Conservation (phyloP, 1,140 invertebrate genomes). For the Danaus plexippus region DNA sequence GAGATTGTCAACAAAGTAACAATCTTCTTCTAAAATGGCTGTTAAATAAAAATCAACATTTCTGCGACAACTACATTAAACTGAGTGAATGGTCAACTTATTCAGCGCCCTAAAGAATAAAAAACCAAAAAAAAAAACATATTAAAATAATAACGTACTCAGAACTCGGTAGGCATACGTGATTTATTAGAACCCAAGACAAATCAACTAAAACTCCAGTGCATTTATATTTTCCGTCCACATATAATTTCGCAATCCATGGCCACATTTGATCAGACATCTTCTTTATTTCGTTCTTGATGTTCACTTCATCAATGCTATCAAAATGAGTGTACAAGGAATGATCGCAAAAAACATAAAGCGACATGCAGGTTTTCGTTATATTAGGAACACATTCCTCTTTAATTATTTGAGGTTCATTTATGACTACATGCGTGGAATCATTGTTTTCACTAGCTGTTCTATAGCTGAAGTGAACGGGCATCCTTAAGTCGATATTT, state of each 20-base stretch:
- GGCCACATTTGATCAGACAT: conserved; percentile 64
- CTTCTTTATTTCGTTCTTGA: conserved; percentile 16
- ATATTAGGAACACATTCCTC: conserved; percentile 58
- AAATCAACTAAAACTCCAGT: conserved; percentile 76
- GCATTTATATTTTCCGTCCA: conserved; percentile 77
- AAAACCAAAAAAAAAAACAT: too few species aligned
- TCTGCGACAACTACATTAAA: too few species aligned
- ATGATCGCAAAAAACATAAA: conserved; percentile 54
- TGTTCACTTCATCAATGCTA: conserved; percentile 22
- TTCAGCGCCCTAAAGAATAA: too few species aligned
- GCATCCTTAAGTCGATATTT: conserved; percentile 21
- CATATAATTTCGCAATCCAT: conserved; percentile 79
- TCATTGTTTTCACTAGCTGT: conserved; percentile 20
- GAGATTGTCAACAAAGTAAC: too few species aligned
- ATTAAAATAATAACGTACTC: conserved; percentile 59
- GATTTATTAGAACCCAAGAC: conserved; percentile 76
- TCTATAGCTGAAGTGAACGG: conserved; percentile 45
- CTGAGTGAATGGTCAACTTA: too few species aligned
- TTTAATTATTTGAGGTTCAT: conserved; percentile 46
- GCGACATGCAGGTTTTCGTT: conserved; percentile 56
- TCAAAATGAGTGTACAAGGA: conserved; percentile 43
- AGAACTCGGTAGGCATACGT: conserved; percentile 70
- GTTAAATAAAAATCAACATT: too few species aligned
- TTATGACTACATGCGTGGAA: conserved; percentile 33
- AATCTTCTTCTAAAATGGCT: too few species aligned